These are phyloP conservation scores for Poecilus cupreus DNA, from an alignment of 2,888 invertebrate species.

Conservation along the genomic window DNA sequence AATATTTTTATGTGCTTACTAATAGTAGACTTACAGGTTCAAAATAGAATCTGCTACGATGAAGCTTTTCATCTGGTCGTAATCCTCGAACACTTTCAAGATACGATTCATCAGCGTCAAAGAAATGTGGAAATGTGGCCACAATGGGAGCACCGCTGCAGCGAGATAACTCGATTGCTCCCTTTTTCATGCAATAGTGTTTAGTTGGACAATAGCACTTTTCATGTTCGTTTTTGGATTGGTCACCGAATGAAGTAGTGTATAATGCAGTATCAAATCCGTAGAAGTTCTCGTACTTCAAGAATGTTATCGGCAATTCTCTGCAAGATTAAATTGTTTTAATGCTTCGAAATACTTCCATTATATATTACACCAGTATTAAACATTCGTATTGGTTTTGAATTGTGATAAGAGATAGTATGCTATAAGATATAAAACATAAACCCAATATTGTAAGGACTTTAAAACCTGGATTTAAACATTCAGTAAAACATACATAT, in stretches of 20 bases:
- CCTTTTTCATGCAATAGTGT: constrained; percentile 78
- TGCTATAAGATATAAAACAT: too few relatives aligned
- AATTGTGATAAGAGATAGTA: too few relatives aligned
- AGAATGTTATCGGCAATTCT: constrained; percentile 22
- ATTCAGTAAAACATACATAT: too few relatives aligned
- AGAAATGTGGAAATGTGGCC: constrained; percentile 84
- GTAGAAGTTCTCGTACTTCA: constrained; percentile 26
- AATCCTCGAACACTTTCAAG: constrained; percentile 74
- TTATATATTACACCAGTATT: too few relatives aligned
- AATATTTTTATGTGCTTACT: too few relatives aligned
- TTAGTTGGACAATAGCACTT: constrained; percentile 73
- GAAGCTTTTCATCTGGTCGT: constrained; percentile 78
- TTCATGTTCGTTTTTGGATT: constrained; percentile 71
- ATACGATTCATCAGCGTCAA: constrained; percentile 73
- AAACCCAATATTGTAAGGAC: too few relatives aligned
- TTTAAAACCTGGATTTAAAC: too few relatives aligned
- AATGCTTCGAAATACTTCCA: not conserved
- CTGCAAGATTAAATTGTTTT: constrained; percentile 9
- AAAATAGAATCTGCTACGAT: constrained; percentile 82
- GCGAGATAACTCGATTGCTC: constrained; percentile 78
- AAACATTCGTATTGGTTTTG: too few relatives aligned
- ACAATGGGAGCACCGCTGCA: constrained; percentile 80
- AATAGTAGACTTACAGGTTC: constrained; percentile 82
- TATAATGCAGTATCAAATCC: constrained; percentile 73
- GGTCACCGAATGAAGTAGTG: constrained; percentile 79